Percentiles rank a stretch among this genome's conserved stretches.
Evolutionary conservation across 1,140 invertebrate genomes (phyloP).

Genomic region (Euglossa dilemma): DNA sequence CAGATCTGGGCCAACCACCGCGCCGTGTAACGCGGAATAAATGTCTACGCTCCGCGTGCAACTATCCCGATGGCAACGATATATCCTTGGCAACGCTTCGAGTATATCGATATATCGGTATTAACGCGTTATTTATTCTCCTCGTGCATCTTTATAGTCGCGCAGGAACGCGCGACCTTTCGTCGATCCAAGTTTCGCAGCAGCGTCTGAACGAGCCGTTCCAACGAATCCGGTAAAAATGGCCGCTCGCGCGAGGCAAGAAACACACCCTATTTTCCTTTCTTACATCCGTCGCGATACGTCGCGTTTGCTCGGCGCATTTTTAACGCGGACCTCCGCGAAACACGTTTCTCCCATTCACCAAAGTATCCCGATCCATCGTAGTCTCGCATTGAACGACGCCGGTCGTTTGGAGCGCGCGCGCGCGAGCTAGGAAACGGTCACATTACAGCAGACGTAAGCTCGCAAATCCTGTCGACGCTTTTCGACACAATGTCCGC

Average conservation of each 20-base stretch:
- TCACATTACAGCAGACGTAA: neutral
- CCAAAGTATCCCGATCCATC: slow-evolving; percentile 11
- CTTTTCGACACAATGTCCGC: slow-evolving; percentile 25
- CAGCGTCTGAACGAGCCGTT: neutral
- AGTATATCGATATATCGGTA: neutral
- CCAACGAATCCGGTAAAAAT: neutral
- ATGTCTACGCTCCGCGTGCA: neutral
- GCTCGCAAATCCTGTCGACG: neutral
- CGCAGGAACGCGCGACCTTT: neutral
- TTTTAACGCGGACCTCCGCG: neutral
- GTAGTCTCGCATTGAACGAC: neutral
- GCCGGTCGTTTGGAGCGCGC: neutral
- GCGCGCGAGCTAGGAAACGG: neutral
- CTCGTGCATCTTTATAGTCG: neutral
- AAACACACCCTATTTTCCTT: neutral
- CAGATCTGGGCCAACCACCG: neutral
- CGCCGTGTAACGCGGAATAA: neutral
- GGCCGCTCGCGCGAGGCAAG: too few species aligned
- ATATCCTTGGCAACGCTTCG: neutral
- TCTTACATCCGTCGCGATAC: neutral
- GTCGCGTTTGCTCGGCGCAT: neutral
- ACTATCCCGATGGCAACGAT: too few species aligned
- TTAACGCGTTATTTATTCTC: neutral
- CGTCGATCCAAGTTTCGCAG: neutral
- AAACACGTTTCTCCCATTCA: neutral